Conservation (phyloP, 2,797 vertebrate genomes). For the Pantherophis vulpinus region DNA sequence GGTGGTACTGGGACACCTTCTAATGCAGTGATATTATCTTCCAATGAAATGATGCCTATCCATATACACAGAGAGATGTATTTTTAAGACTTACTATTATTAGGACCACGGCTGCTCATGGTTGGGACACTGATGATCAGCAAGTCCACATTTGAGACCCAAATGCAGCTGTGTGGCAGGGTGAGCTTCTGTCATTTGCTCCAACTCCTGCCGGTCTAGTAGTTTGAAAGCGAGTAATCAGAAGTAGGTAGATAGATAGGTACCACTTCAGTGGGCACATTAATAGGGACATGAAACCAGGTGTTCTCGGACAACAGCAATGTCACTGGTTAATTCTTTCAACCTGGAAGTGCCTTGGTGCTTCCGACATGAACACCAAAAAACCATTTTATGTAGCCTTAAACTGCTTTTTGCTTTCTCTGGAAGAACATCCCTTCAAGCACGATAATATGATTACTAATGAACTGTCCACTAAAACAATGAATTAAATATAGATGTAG, state of each 20-base stretch:
- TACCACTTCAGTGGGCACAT: background rate
- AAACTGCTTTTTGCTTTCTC: conserved; percentile 20
- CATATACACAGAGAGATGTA: background rate
- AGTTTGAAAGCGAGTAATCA: background rate
- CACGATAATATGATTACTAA: conserved; percentile 16
- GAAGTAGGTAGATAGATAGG: background rate
- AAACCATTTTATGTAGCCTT: conserved; percentile 20
- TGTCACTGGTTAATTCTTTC: background rate
- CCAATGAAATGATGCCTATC: background rate
- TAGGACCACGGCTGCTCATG: background rate
- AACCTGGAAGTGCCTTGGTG: background rate
- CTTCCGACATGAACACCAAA: background rate
- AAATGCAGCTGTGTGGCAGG: too few species aligned
- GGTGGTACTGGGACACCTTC: background rate
- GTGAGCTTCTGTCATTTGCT: too few species aligned
- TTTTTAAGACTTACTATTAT: background rate
- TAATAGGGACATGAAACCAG: background rate
- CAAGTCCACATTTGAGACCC: too few species aligned
- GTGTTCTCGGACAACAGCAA: background rate
- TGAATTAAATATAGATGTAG: conserved; percentile 22
- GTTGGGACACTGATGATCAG: too few species aligned
- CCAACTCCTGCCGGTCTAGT: too few species aligned
- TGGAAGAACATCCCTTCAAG: background rate
- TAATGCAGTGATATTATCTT: background rate
- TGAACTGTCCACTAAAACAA: background rate